Evolutionary conservation across 2,797 vertebrate species (phyloP).

Genomic region (Lateolabrax maculatus): DNA sequence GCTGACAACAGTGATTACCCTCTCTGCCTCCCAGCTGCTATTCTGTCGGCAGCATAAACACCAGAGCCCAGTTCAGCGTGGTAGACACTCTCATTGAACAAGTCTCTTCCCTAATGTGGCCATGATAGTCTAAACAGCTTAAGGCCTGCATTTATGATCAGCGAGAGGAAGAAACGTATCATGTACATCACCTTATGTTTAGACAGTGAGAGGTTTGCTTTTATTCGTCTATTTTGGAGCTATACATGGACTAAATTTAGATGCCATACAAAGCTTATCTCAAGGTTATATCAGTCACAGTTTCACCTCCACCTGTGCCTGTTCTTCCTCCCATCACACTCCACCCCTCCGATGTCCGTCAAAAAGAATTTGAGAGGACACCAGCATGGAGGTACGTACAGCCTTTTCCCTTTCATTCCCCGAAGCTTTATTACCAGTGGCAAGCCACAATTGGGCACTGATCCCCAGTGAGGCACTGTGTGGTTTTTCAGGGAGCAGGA

Average conservation of each 20-base stretch:
- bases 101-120: slow-evolving; percentile 59
- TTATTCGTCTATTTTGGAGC: background rate
- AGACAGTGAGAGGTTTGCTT: background rate
- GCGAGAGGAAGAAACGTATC: slow-evolving; percentile 6
- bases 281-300: slow-evolving; percentile 3
- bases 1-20: slow-evolving; percentile 77
- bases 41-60: slow-evolving; percentile 59
- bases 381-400: slow-evolving; percentile 30
- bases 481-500: slow-evolving; percentile 79
- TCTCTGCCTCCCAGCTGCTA: slow-evolving; percentile 66
- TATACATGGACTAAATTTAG: background rate
- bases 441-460: slow-evolving; percentile 70
- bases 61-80: slow-evolving; percentile 43
- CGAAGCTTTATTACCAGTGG: slow-evolving; percentile 74
- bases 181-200: slow-evolving; percentile 4
- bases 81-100: slow-evolving; percentile 36
- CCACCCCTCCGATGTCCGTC: slow-evolving; percentile 33
- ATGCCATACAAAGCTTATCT: background rate
- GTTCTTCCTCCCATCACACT: slow-evolving; percentile 6
- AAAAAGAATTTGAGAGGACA: slow-evolving; percentile 19
- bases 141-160: slow-evolving; percentile 29
- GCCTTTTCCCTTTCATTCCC: slow-evolving; percentile 44
- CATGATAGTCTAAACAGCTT: slow-evolving; percentile 53
- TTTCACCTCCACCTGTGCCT: slow-evolving; percentile 15
- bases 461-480: slow-evolving; percentile 64